phyloP scores from a whole-genome alignment of 2,888 invertebrate genomes.

The Diachrysia chrysitis region DNA sequence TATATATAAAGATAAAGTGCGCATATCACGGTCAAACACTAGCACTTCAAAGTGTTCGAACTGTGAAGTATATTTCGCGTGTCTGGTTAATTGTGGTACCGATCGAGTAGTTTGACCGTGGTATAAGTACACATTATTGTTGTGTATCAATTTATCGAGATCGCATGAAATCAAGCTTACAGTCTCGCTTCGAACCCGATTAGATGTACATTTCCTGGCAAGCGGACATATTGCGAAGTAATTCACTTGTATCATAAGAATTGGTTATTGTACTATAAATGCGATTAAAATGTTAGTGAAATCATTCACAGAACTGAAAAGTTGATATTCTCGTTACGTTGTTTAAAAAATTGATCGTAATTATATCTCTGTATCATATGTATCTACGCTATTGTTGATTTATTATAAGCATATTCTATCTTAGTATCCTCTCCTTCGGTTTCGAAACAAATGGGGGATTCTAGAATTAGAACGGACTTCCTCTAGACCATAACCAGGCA shows the following conservation, averaged over 20 bases:
- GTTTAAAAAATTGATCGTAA: constrained; percentile 83
- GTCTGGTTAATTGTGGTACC: constrained; percentile 23
- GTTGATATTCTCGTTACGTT: constrained; percentile 87
- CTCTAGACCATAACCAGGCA: constrained; percentile 36
- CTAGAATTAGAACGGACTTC: constrained; percentile 43
- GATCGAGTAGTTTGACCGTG: constrained; percentile 32
- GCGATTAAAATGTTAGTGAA: constrained; percentile 84
- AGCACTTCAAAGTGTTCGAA: constrained; percentile 12
- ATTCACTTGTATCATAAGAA: constrained; percentile 57
- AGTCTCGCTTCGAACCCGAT: constrained; percentile 75
- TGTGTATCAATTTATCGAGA: constrained; percentile 74
- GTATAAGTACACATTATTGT: constrained; percentile 68
- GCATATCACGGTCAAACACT: constrained; percentile 44
- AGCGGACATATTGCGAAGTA: constrained; percentile 47
- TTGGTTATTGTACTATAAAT: constrained; percentile 68
- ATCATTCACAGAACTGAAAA: constrained; percentile 89
- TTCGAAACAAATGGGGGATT: constrained; percentile 60
- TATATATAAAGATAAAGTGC: constrained; percentile 53
- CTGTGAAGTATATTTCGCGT: constrained; percentile 26
- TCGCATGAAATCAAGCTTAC: constrained; percentile 77
- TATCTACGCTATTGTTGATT: constrained; percentile 86
- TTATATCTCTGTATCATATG: constrained; percentile 83
- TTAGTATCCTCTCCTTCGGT: constrained; percentile 58
- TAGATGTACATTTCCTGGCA: constrained; percentile 69
- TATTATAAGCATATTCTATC: constrained; percentile 84